Percentiles rank a stretch among this genome's conserved stretches.
phyloP scores from a whole-genome alignment of 2,797 vertebrate species.

The Melanotaenia pygmaea region DNA sequence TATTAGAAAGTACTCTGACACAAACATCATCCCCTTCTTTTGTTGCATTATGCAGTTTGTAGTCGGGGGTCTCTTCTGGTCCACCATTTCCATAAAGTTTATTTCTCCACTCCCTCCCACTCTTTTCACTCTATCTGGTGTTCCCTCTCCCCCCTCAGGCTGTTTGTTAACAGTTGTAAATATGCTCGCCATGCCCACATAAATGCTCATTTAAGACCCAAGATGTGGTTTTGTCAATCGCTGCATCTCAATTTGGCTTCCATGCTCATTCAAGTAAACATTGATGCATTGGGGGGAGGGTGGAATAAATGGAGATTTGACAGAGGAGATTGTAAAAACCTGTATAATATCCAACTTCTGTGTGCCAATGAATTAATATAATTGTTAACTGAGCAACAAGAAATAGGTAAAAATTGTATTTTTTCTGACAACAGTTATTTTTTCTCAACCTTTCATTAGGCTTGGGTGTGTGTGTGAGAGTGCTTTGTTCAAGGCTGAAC shows the following conservation, averaged over 20 bases:
- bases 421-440: conserved; percentile 9
- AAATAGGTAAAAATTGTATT: conserved; percentile 6
- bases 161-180: conserved; percentile 73
- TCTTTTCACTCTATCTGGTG: conserved; percentile 38
- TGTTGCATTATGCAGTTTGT: conserved; percentile 76
- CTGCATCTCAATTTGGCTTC: conserved; percentile 46
- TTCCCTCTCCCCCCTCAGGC: conserved; percentile 46
- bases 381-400: conserved; percentile 28
- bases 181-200: conserved; percentile 48
- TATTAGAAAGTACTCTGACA: conserved; percentile 79
- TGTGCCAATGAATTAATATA: conserved; percentile 30
- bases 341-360: conserved; percentile 42
- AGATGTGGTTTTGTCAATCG: conserved; percentile 58
- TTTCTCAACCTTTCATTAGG: conserved; percentile 4
- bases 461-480: conserved; percentile 1
- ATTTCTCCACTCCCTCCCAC: conserved; percentile 44
- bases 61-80: conserved; percentile 58
- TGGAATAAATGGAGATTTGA: conserved; percentile 26
- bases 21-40: conserved; percentile 75
- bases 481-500: conserved; percentile 35
- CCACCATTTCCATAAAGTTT: conserved; percentile 69
- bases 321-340: conserved; percentile 28
- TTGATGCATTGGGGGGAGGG: conserved; percentile 18
- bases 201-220: conserved; percentile 49
- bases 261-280: conserved; percentile 40